Evolutionary conservation across 2,797 vertebrate genomes (phyloP), one percentile per base, ranked within the genome.

Genomic region (Anomalospiza imberbis): DNA sequence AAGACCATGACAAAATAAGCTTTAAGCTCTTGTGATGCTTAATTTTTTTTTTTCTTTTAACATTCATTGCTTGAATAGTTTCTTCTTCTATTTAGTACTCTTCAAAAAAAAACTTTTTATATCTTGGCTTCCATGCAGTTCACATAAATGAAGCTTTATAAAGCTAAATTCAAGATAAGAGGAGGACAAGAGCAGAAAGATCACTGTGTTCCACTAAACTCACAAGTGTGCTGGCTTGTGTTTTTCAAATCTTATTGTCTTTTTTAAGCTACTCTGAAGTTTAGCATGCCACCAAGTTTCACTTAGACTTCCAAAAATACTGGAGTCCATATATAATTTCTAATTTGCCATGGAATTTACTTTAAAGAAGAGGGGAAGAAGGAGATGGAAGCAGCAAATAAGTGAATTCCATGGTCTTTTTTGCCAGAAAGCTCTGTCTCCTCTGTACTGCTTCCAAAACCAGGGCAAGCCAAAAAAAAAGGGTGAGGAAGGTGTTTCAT

Each of bases 341-440:
- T 81, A 72, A 84, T 87, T 85, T 94, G 32, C 60, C 66, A 88
- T 62, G 88, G 86, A 93, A 96, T 94, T 96, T 82, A 93, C 61
- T 88, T 95, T 83, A 74, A 77, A 86, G 51, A n/a, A 79, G 61
- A 12, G 26, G 70, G 31, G 9, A 20, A 13, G 44, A 47, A 19
- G 44, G 21, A 31, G 40, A n/a, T 4, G 4, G 78, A 72, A 82
- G 48, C 85, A 93, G 50, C 29, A 81, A 66, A 12, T 58, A 48
- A 93, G 67, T 75, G 55, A 96, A 95, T 94, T 88, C 81, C 53
- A 92, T 40, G 50, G 75, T 78, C 34, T 60, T 70, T 47, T 38
- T 68, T 47, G 44, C 71, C 71, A 85, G 77, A 79, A 95, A 89
- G 89, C 17, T 53, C 17, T 85, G 60, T 82, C 71, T 92, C 65